phyloP scores from a whole-genome alignment of 2,797 vertebrate species.

The Helicolenus hilgendorfi region DNA sequence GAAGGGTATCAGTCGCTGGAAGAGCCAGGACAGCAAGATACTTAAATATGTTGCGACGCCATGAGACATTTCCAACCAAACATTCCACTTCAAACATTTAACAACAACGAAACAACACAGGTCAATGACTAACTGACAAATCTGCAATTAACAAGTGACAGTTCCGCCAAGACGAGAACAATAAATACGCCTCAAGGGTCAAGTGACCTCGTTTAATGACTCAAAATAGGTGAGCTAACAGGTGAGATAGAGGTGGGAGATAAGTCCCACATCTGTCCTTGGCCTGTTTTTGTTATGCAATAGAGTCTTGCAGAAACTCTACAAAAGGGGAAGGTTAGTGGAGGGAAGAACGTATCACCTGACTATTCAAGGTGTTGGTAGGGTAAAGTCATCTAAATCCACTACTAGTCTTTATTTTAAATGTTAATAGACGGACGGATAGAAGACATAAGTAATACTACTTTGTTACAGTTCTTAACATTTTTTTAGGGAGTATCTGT shows the following conservation, averaged over 20 bases:
- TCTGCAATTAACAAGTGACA: constrained; percentile 1
- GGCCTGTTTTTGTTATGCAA: not conserved
- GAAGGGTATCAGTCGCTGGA: not conserved
- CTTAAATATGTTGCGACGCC: not conserved
- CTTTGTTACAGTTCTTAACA: not conserved
- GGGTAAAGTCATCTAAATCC: not conserved
- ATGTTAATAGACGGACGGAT: not conserved
- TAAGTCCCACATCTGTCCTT: not conserved
- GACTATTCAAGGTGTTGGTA: not conserved
- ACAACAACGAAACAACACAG: not conserved
- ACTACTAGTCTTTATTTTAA: not conserved
- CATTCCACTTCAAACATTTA: not conserved
- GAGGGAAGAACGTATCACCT: not conserved
- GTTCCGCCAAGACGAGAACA: not conserved
- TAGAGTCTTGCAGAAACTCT: not conserved
- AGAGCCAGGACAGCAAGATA: not conserved
- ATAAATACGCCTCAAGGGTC: not conserved
- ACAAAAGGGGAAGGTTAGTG: not conserved
- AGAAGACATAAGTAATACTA: not conserved
- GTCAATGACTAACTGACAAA: constrained; percentile 6
- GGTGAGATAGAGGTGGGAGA: not conserved
- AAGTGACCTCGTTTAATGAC: constrained; percentile 21
- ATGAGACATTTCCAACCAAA: not conserved
- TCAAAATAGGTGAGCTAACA: constrained; percentile 14
- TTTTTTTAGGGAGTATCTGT: no score